These are phyloP conservation scores for Chlorodrepanis virens DNA, from an alignment of 2,113 vertebrate genomes.

Conservation along the genomic window DNA sequence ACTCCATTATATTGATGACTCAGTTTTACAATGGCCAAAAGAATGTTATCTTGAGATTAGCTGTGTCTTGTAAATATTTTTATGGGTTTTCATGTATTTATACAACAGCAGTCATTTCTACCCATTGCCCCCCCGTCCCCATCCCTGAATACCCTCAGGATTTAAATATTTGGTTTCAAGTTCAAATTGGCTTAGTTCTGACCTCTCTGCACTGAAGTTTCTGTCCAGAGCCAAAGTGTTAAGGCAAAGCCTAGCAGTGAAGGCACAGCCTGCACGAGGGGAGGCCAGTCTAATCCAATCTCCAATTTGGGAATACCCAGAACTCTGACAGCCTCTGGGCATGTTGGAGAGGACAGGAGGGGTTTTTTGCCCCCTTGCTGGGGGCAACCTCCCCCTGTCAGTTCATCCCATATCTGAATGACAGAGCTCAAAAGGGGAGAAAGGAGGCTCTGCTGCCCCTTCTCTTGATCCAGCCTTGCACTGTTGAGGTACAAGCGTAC, in stretches of 20 bases:
- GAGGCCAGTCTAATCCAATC: fast-evolving
- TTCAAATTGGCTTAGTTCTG: slow-evolving; percentile 35
- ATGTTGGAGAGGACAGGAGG: neutral
- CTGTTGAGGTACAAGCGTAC: neutral
- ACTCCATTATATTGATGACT: slow-evolving; percentile 67
- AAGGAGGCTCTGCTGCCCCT: neutral
- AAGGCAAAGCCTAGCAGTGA: neutral
- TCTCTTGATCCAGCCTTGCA: neutral
- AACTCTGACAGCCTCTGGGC: fast-evolving
- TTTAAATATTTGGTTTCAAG: slow-evolving; percentile 60
- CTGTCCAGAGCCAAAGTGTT: neutral
- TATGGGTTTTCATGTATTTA: slow-evolving; percentile 59
- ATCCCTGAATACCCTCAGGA: neutral
- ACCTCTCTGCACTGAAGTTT: slow-evolving; percentile 9
- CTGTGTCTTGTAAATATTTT: slow-evolving; percentile 63
- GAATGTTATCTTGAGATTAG: slow-evolving; percentile 70
- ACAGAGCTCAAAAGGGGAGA: neutral
- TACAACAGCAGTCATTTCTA: slow-evolving; percentile 6
- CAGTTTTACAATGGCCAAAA: slow-evolving; percentile 61
- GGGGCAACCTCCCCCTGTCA: fast-evolving
- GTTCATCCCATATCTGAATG: neutral
- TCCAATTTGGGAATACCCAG: neutral
- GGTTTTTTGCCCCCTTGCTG: neutral
- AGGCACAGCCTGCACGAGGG: neutral
- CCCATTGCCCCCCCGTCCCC: neutral